A percentile compares a stretch with the other conserved stretches of the same genome.
phyloP scores from a whole-genome alignment of 2,113 vertebrate genomes.

The Catagonus wagneri region DNA sequence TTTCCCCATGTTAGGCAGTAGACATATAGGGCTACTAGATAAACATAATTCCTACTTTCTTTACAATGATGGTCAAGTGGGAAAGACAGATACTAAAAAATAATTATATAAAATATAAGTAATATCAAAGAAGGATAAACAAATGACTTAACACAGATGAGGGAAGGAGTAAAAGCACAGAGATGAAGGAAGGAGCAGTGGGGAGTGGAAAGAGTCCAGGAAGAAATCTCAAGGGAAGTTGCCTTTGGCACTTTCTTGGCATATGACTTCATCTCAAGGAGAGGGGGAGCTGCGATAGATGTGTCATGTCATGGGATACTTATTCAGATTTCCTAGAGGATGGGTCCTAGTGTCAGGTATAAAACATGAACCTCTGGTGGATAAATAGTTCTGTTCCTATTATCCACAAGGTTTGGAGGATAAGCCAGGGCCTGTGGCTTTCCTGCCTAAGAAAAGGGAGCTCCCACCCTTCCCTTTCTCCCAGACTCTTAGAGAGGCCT shows the following conservation, averaged over 20 bases:
- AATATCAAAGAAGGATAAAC: not conserved
- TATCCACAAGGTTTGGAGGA: not conserved
- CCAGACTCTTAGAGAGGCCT: not conserved
- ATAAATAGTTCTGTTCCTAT: not conserved
- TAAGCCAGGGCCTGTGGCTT: not conserved
- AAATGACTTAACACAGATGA: not conserved
- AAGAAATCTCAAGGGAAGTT: not conserved
- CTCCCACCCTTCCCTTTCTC: not conserved
- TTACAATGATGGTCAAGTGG: not conserved
- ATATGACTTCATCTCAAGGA: not conserved
- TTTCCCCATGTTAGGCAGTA: not conserved
- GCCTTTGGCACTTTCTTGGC: not conserved
- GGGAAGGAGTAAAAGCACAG: not conserved
- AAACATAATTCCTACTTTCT: not conserved
- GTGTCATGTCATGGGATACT: not conserved
- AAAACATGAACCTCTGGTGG: not conserved
- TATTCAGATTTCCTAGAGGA: not conserved
- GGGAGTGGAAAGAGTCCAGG: not conserved
- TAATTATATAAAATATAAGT: not conserved
- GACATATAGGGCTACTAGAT: not conserved
- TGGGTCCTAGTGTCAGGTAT: not conserved
- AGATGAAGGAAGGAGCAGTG: not conserved
- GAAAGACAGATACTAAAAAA: not conserved
- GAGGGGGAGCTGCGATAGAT: not conserved
- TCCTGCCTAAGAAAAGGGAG: not conserved